phyloP scores from a whole-genome alignment of 2,797 vertebrate genomes.

The Xenopus petersii region DNA sequence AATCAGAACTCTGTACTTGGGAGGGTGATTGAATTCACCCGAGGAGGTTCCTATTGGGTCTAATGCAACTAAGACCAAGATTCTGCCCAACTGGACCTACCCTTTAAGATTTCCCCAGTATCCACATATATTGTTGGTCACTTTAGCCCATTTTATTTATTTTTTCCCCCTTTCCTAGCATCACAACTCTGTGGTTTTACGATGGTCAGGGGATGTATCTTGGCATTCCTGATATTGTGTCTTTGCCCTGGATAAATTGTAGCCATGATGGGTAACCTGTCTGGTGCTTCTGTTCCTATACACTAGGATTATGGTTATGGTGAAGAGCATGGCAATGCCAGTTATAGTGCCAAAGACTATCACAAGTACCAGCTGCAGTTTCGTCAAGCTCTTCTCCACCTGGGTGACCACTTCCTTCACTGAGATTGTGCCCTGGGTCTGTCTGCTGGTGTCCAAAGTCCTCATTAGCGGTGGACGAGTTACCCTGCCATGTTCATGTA shows the following conservation, averaged over 20 bases:
- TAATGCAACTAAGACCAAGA: no score
- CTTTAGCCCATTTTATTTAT: not conserved
- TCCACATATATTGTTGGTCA: not conserved
- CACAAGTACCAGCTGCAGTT: conserved; percentile 74
- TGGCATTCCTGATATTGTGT: conserved; percentile 27
- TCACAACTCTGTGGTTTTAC: conserved; percentile 71
- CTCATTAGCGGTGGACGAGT: conserved; percentile 53
- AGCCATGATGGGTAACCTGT: conserved; percentile 59
- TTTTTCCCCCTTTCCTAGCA: not conserved
- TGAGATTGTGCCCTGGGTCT: conserved; percentile 59
- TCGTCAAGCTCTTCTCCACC: conserved; percentile 61
- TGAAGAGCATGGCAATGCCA: conserved; percentile 66
- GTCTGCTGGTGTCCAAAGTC: conserved; percentile 51
- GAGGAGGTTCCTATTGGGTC: no score
- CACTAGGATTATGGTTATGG: conserved; percentile 73
- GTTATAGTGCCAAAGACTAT: conserved; percentile 79
- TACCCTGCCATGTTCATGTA: conserved; percentile 36
- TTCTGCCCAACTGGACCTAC: no score
- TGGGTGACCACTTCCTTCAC: conserved; percentile 83
- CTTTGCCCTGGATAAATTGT: conserved; percentile 49
- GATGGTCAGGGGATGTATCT: conserved; percentile 51
- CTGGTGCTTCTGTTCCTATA: conserved; percentile 67
- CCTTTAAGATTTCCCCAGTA: no score
- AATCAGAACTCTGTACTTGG: no score
- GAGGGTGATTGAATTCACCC: no score